These are phyloP conservation scores for Harpegnathos saltator DNA, from an alignment of 1,140 invertebrate species.

Conservation along the genomic window DNA sequence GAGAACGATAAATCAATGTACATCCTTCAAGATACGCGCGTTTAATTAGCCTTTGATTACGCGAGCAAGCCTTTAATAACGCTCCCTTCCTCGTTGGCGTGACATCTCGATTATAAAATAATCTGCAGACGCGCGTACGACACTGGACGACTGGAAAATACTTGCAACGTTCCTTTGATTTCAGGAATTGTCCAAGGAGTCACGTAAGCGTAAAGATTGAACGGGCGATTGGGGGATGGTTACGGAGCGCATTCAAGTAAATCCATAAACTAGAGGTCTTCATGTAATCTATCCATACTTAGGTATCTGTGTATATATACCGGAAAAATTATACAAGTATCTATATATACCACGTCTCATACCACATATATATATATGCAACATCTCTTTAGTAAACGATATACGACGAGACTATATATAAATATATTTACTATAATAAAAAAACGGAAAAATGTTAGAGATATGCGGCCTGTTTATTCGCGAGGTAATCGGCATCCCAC, in stretches of 20 bases:
- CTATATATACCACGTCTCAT: conserved; percentile 67
- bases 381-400: conserved; percentile 54
- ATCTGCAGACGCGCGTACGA: too few relatives aligned
- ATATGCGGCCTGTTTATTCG: conserved; percentile 11
- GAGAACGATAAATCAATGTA: not conserved
- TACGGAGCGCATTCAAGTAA: conserved; percentile 80
- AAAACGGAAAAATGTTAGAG: conserved; percentile 59
- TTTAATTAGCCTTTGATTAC: too few relatives aligned
- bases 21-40: too few relatives aligned
- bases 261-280: conserved; percentile 85
- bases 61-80: too few relatives aligned
- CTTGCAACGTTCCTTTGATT: conserved; percentile 31
- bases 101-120: too few relatives aligned
- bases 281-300: conserved; percentile 83
- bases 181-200: conserved; percentile 76
- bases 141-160: not conserved
- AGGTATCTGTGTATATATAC: conserved; percentile 67
- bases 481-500: not conserved
- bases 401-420: conserved; percentile 50
- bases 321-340: conserved; percentile 72
- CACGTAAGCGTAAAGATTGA: conserved; percentile 79
- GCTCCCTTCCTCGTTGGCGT: too few relatives aligned
- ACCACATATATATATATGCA: conserved; percentile 62
- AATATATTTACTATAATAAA: conserved; percentile 68
- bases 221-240: conserved; percentile 73